Conservation (phyloP, 2,888 invertebrate species). For the Drosophila peninsularis region DNA sequence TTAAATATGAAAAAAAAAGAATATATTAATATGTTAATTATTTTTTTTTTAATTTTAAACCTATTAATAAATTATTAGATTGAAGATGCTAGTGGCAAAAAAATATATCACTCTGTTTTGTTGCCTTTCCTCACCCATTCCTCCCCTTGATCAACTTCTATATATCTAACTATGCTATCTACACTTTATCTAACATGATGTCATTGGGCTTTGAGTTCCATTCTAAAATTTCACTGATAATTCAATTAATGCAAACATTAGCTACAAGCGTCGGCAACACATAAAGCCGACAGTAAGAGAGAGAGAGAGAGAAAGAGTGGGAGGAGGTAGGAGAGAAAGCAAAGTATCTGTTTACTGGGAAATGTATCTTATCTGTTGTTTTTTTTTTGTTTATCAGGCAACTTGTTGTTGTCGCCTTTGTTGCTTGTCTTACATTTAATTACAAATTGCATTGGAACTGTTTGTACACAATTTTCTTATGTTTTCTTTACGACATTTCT, state of each 20-base stretch:
- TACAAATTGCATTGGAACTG: conserved; percentile 44
- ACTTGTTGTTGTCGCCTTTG: conserved; percentile 41
- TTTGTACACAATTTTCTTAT: conserved; percentile 44
- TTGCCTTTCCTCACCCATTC: neutral
- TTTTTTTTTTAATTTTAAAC: too few species aligned
- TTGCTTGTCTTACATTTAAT: conserved; percentile 57
- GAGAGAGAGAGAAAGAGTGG: too few species aligned
- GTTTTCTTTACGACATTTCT: conserved; percentile 36
- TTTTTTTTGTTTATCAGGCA: conserved; percentile 37
- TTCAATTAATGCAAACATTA: conserved; percentile 72
- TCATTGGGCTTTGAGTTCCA: conserved; percentile 42
- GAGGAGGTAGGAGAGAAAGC: neutral
- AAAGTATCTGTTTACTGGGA: conserved; percentile 30
- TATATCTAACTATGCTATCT: neutral
- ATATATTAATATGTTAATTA: too few species aligned
- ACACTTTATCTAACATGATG: conserved; percentile 57
- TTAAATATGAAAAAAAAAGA: too few species aligned
- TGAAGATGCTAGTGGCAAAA: too few species aligned
- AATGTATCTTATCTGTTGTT: conserved; percentile 67
- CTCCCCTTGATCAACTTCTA: neutral
- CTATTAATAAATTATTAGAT: too few species aligned
- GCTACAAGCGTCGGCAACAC: conserved; percentile 33
- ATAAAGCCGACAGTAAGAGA: neutral
- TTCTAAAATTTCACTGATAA: conserved; percentile 62
- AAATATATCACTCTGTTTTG: too few species aligned